Base-by-base conservation (phyloP, 2,113 vertebrate genomes). In the Oenanthe melanoleuca region DNA sequence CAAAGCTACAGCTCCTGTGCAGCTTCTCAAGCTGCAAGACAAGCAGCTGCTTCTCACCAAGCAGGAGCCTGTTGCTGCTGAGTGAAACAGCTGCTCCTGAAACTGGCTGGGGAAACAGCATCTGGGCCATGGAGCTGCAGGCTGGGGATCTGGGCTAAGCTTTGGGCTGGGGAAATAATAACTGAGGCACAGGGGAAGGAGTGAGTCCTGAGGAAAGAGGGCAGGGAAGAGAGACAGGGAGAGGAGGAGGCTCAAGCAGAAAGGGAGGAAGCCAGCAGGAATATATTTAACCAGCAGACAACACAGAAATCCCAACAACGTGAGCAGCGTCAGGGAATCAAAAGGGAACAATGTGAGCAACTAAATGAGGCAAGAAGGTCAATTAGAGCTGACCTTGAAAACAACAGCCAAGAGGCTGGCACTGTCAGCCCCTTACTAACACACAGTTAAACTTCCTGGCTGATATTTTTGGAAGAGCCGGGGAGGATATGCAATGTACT, bases 401-500 rank as follows among this genome's bases (percentile, higher is more conserved):
- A 78, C 67, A 60, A 34, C 31, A 83, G 64, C 71, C 71, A 94
- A 90, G 81, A 60, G 60, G 28, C 53, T 74, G 90, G 69, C 49
- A 88, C 71, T 4, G 1, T 23, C 52, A 80, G 50, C 25, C n/a
- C 49, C 37, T 40, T 25, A 34, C 31, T 66, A 79, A 61, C 23
- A 53, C 0, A 0, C 26, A 77, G 74, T 33, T 92, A 61, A 86
- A 92, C 34, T 89, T 95, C 88, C 84, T 85, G 80, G 49, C 66
- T 82, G 87, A 19, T 95, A 86, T 80, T 92, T 95, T 89, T 11
- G 3, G 59, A 89, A 94, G 59, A 55, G 26, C 55, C 80, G 45
- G 55, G 66, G 44, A 91, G 55, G 70, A 55, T 75, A 72, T 61
- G 59, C 34, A 80, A 89, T 66, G 59, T 82, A 44, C 23, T 95